Percentiles rank a stretch among this genome's conserved stretches.
phyloP scores from a whole-genome alignment of 2,113 vertebrate species.

The Coreoperca whiteheadi region DNA sequence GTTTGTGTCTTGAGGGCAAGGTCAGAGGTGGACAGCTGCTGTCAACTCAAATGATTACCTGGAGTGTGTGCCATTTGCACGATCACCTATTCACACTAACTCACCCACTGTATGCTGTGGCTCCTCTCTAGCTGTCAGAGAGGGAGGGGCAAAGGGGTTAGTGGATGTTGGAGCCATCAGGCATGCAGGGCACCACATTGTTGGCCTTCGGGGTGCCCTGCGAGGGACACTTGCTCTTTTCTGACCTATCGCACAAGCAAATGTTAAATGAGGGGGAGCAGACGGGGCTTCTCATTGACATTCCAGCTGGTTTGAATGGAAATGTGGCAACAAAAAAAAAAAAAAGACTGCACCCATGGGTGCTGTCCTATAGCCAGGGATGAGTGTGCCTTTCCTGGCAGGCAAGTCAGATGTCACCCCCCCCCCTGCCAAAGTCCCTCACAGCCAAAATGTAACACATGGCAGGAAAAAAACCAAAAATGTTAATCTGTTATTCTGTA shows the following conservation, averaged over 20 bases:
- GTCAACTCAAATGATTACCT: conserved; percentile 52
- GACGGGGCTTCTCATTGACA: conserved; percentile 80
- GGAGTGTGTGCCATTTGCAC: conserved; percentile 29
- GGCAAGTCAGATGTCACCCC: conserved; percentile 67
- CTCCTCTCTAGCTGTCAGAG: background rate
- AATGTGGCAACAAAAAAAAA: conserved; percentile 51
- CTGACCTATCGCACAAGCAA: conserved; percentile 83
- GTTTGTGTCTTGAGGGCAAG: conserved; percentile 51
- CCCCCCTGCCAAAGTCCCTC: conserved; percentile 63
- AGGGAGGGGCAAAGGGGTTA: conserved; percentile 6
- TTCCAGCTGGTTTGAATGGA: conserved; percentile 76
- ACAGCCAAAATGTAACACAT: conserved; percentile 71
- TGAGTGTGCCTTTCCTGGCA: conserved; percentile 73
- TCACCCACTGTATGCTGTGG: conserved; percentile 15
- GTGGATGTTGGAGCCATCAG: conserved; percentile 59
- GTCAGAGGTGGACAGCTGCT: conserved; percentile 48
- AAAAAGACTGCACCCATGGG: conserved; percentile 73
- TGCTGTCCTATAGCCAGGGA: conserved; percentile 79
- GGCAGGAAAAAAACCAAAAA: conserved; percentile 55
- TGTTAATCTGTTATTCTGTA: conserved; percentile 63
- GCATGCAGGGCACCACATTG: conserved; percentile 66
- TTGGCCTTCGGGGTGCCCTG: conserved; percentile 69
- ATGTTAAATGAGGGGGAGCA: conserved; percentile 78
- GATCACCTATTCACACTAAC: conserved; percentile 16
- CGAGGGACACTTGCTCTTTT: conserved; percentile 84